Evolutionary conservation across 2,797 vertebrate genomes (phyloP).

Genomic region (Platalea minor): DNA sequence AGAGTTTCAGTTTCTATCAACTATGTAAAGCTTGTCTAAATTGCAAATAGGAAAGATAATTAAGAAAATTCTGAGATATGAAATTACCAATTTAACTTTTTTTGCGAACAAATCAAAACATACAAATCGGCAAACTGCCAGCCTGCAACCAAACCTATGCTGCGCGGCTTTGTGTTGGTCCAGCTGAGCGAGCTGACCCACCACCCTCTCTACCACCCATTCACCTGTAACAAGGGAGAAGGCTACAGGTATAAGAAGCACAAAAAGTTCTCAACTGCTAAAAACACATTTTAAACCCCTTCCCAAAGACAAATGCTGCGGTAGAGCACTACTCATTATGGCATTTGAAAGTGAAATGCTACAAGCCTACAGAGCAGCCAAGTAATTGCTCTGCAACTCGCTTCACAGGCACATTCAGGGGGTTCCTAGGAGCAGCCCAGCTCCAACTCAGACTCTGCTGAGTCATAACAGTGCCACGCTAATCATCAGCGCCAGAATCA

Average conservation of each 20-base stretch:
- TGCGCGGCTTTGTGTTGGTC: neutral
- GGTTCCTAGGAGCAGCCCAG: constrained; percentile 29
- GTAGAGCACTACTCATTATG: neutral
- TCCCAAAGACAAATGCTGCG: neutral
- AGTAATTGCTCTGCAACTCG: constrained; percentile 14
- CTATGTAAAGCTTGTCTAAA: neutral
- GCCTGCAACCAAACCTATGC: neutral
- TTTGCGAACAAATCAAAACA: neutral
- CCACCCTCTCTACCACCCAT: neutral
- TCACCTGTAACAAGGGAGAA: neutral
- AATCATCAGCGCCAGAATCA: constrained; percentile 12
- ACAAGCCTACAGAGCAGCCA: neutral
- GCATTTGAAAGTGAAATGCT: constrained; percentile 4
- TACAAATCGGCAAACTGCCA: neutral
- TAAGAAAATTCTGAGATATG: neutral
- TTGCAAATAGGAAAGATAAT: neutral
- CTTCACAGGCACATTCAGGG: neutral
- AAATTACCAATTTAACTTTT: neutral
- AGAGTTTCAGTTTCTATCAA: neutral
- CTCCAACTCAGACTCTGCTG: constrained; percentile 28
- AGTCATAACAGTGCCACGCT: constrained; percentile 32
- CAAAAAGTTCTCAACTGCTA: neutral
- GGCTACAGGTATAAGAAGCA: neutral
- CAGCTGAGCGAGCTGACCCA: neutral
- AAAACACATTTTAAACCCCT: neutral